A percentile compares a stretch with the other conserved stretches of the same genome.
Evolutionary conservation across 2,797 vertebrate genomes (phyloP).

Genomic region (Propithecus perrieri): DNA sequence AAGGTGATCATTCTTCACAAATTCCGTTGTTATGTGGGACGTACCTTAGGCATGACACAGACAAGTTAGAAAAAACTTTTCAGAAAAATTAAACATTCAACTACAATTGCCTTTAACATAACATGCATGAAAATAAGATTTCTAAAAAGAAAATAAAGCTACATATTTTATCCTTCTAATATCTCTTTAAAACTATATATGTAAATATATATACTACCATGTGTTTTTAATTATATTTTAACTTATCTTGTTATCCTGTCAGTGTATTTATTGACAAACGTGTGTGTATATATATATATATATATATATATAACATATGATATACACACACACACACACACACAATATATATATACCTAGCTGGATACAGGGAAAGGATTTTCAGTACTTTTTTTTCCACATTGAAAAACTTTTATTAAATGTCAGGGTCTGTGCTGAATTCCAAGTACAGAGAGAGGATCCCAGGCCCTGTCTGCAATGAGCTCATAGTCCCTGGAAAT

Average conservation of each 20-base stretch:
- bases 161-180: neutral
- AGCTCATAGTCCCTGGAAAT: neutral
- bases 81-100: neutral
- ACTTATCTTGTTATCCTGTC: neutral
- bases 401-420: neutral
- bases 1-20: constrained; percentile 3
- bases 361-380: neutral
- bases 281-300: neutral
- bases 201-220: neutral
- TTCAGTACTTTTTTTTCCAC: neutral
- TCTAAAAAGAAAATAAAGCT: neutral
- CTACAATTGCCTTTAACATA: neutral
- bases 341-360: neutral
- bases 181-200: neutral
- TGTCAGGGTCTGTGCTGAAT: neutral
- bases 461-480: neutral
- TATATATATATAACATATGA: neutral
- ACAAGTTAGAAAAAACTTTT: neutral
- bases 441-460: neutral
- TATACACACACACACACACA: neutral
- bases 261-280: neutral
- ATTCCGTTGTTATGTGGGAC: neutral
- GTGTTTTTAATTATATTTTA: neutral
- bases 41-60: neutral
- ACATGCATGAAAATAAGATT: neutral